Evolutionary conservation across 2,797 vertebrate genomes (phyloP).

Genomic region (Pelobates cultripes): DNA sequence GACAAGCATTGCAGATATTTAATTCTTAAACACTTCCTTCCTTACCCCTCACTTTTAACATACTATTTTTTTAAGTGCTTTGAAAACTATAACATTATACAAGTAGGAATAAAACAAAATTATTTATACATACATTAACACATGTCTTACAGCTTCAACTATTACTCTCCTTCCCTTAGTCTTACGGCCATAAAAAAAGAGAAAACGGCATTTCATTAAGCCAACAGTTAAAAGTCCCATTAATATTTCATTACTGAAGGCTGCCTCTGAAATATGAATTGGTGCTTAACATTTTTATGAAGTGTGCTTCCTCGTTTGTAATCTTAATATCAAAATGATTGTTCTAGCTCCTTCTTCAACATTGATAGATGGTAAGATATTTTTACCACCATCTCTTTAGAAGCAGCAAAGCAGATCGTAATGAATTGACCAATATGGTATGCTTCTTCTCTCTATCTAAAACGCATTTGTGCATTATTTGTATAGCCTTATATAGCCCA

Average conservation of each 20-base stretch:
- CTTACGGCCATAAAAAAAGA: conserved; percentile 24
- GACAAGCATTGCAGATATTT: background rate
- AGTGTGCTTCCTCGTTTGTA: conserved; percentile 45
- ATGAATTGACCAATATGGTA: background rate
- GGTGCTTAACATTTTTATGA: conserved; percentile 55
- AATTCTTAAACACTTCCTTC: background rate
- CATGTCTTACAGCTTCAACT: background rate
- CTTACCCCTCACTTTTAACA: background rate
- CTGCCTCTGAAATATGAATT: conserved; percentile 53
- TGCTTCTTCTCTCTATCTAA: background rate
- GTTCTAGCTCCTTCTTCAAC: conserved; percentile 9
- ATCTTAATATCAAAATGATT: conserved; percentile 49
- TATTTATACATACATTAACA: conserved; percentile 45
- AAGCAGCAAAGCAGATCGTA: background rate
- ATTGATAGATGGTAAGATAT: conserved; percentile 27
- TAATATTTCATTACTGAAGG: conserved; percentile 55
- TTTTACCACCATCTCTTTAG: background rate
- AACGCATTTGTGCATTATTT: too few relatives aligned
- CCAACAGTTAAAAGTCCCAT: conserved; percentile 51
- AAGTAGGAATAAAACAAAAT: conserved; percentile 6
- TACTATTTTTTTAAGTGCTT: background rate
- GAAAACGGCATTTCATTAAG: conserved; percentile 50
- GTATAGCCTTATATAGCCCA: too few relatives aligned
- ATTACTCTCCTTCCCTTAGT: background rate
- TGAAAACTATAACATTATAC: conserved; percentile 5